These are phyloP conservation scores for Oriolus oriolus DNA, from an alignment of 2,113 vertebrate genomes.

Conservation along the genomic window DNA sequence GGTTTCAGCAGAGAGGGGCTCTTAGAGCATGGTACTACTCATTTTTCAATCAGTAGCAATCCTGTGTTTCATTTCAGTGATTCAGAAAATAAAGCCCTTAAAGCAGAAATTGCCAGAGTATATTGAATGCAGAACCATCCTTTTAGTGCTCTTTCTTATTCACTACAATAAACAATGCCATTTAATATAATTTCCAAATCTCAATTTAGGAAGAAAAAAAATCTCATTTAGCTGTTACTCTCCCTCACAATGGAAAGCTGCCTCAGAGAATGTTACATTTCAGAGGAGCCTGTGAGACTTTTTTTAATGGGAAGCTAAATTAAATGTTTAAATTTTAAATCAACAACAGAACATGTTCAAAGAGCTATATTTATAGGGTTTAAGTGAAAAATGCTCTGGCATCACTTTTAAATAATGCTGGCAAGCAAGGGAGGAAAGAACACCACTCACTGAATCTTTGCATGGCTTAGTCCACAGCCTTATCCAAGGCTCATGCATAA, in stretches of 20 bases:
- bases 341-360: conserved; percentile 61
- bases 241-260: conserved; percentile 48
- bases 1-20: neutral
- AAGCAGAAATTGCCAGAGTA: neutral
- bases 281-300: conserved; percentile 30
- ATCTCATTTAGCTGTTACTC: conserved; percentile 7
- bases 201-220: neutral
- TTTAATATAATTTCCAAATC: conserved; percentile 52
- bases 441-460: conserved; percentile 50
- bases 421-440: neutral
- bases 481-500: conserved; percentile 39
- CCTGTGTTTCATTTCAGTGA: neutral
- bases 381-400: conserved; percentile 58
- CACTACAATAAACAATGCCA: conserved; percentile 24
- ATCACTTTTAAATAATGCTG: conserved; percentile 42
- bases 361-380: conserved; percentile 49
- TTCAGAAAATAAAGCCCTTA: neutral
- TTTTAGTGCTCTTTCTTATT: conserved; percentile 20
- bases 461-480: conserved; percentile 29
- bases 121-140: conserved; percentile 29
- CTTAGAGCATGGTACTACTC: neutral
- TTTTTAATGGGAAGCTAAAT: conserved; percentile 45
- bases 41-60: conserved; percentile 32
- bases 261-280: conserved; percentile 29
- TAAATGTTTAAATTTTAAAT: conserved; percentile 64